phyloP scores from a whole-genome alignment of 2,888 invertebrate species.

The Diplolepis rosae region DNA sequence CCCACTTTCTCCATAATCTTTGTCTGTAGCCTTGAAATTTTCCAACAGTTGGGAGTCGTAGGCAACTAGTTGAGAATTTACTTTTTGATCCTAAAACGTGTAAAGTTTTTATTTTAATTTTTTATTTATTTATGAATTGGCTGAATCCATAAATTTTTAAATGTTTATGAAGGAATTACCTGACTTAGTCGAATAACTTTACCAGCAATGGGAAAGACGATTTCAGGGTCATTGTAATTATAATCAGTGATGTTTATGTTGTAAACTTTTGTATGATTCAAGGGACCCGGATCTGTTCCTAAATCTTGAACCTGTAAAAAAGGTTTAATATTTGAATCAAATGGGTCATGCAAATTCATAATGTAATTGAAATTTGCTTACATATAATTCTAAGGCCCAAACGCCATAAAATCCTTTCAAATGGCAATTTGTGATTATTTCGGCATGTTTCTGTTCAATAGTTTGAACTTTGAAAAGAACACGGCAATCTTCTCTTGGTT shows the following conservation, averaged over 20 bases:
- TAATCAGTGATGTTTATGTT: slow-evolving; percentile 75
- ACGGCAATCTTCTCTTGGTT: slow-evolving; percentile 37
- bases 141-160: too few species aligned
- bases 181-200: slow-evolving; percentile 45
- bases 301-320: slow-evolving; percentile 76
- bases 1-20: slow-evolving; percentile 77
- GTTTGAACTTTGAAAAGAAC: slow-evolving; percentile 48
- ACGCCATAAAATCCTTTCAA: slow-evolving; percentile 78
- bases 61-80: slow-evolving; percentile 51
- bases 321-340: neutral
- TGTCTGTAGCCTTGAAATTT: slow-evolving; percentile 76
- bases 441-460: slow-evolving; percentile 72
- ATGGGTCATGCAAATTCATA: neutral
- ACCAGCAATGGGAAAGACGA: slow-evolving; percentile 74
- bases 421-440: slow-evolving; percentile 71
- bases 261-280: slow-evolving; percentile 71
- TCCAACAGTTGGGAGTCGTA: slow-evolving; percentile 72
- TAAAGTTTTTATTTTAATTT: neutral
- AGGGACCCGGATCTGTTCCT: slow-evolving; percentile 73
- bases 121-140: neutral
- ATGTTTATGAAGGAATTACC: slow-evolving; percentile 32
- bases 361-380: slow-evolving; percentile 59
- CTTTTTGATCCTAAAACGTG: slow-evolving; percentile 49
- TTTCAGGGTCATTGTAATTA: slow-evolving; percentile 78
- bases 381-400: slow-evolving; percentile 75